phyloP scores from a whole-genome alignment of 2,797 vertebrate genomes.

The Chiroxiphia lanceolata region DNA sequence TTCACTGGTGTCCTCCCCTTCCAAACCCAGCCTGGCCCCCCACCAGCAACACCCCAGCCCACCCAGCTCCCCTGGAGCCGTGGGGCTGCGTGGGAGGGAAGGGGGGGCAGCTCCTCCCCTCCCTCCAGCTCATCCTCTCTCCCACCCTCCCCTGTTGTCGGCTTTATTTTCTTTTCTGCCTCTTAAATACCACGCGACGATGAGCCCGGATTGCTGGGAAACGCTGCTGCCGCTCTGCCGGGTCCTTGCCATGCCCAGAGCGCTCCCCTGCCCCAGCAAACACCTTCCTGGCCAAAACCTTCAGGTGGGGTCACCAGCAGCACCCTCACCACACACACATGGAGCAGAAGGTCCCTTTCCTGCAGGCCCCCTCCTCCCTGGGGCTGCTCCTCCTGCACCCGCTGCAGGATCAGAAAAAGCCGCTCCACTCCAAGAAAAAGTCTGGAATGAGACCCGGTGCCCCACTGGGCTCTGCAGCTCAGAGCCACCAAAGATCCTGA shows the following conservation, averaged over 20 bases:
- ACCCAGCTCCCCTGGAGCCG: rapidly evolving
- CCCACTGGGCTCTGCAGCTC: not conserved
- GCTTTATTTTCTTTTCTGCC: conserved; percentile 14
- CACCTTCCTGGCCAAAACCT: not conserved
- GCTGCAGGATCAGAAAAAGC: rapidly evolving
- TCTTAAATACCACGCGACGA: not conserved
- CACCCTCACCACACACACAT: not conserved
- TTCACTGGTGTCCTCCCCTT: not conserved
- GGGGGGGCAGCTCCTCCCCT: not conserved
- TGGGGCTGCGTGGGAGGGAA: not conserved
- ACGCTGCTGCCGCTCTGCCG: not conserved
- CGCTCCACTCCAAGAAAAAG: not conserved
- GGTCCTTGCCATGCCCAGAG: not conserved
- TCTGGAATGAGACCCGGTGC: not conserved
- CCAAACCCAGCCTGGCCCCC: not conserved
- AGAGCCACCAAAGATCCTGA: not conserved
- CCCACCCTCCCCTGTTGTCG: not conserved
- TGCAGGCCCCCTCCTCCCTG: rapidly evolving
- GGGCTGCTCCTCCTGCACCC: rapidly evolving
- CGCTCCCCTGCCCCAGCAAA: not conserved
- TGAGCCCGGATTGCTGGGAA: not conserved
- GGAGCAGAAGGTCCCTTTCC: not conserved
- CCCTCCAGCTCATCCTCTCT: not conserved
- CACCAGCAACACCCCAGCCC: not conserved
- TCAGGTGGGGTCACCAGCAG: rapidly evolving